Evolutionary conservation across 2,113 vertebrate genomes (phyloP).

Genomic region (Sakesphorus luctuosus): DNA sequence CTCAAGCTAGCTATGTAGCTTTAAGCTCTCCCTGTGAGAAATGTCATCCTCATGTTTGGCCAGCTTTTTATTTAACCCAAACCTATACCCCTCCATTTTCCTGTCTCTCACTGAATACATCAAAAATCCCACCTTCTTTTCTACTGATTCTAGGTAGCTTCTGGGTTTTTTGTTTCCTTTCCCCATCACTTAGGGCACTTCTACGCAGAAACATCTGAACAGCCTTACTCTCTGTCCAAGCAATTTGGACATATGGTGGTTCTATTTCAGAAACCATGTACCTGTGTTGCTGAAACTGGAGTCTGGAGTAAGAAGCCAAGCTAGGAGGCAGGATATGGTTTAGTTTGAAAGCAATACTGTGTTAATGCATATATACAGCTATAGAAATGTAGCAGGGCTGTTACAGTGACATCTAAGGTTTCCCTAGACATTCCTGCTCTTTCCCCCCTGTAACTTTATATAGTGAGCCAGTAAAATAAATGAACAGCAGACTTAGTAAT

Average conservation of each 20-base stretch:
- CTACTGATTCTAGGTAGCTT: background rate
- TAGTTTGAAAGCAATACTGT: conserved; percentile 51
- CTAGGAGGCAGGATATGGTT: conserved; percentile 12
- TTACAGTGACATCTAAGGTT: conserved; percentile 60
- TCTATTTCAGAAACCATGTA: background rate
- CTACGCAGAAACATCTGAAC: background rate
- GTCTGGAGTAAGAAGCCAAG: conserved; percentile 21
- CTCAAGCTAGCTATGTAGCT: background rate
- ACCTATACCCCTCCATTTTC: background rate
- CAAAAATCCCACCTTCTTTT: background rate
- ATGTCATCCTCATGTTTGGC: background rate
- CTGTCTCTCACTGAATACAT: background rate
- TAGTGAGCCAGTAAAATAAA: conserved; percentile 55
- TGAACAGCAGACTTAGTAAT: conserved; percentile 28
- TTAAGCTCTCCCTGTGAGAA: conserved; percentile 5
- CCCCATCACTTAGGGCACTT: background rate
- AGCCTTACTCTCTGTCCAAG: background rate
- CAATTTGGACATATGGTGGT: background rate
- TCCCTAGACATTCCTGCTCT: conserved; percentile 55
- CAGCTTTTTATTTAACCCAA: conserved; percentile 12
- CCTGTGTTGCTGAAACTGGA: conserved; percentile 1
- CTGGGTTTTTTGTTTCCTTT: background rate
- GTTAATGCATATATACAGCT: conserved; percentile 35
- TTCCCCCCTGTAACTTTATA: conserved; percentile 66
- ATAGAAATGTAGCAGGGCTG: conserved; percentile 26